These are phyloP conservation scores for Acanthococcus lagerstroemiae DNA, from an alignment of 2,888 invertebrate species.

Conservation along the genomic window DNA sequence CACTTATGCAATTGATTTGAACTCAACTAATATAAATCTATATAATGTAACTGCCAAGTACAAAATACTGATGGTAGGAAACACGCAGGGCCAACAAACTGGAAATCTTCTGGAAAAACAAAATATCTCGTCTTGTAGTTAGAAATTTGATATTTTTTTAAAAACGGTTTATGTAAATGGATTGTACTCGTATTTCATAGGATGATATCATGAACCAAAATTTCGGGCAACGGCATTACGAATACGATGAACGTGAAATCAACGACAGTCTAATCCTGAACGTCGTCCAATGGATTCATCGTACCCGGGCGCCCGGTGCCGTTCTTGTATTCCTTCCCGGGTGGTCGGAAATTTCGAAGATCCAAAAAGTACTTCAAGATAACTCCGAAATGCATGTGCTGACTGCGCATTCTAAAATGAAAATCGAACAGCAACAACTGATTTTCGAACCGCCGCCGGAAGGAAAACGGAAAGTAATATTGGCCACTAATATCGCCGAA, in stretches of 20 bases:
- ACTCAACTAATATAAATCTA: too few species aligned
- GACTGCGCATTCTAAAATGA: constrained; percentile 15
- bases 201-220: not conserved
- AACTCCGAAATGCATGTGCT: constrained; percentile 7
- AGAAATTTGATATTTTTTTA: too few species aligned
- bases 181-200: constrained; percentile 4
- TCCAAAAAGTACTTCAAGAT: constrained; percentile 13
- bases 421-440: constrained; percentile 52
- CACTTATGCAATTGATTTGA: too few species aligned
- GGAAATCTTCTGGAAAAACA: too few species aligned
- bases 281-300: constrained; percentile 18
- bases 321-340: constrained; percentile 83
- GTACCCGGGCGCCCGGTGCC: constrained; percentile 52
- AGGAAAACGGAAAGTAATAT: constrained; percentile 70
- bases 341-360: constrained; percentile 40
- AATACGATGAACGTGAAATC: constrained; percentile 9
- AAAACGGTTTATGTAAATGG: too few species aligned
- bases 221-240: constrained; percentile 1
- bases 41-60: too few species aligned
- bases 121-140: too few species aligned
- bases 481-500: constrained; percentile 96
- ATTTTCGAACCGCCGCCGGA: constrained; percentile 59
- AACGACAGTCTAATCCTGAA: constrained; percentile 13
- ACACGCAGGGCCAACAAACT: too few species aligned
- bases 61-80: too few species aligned